Base-by-base conservation (phyloP, 2,797 vertebrate species). In the Micropoecilia bifurca region DNA sequence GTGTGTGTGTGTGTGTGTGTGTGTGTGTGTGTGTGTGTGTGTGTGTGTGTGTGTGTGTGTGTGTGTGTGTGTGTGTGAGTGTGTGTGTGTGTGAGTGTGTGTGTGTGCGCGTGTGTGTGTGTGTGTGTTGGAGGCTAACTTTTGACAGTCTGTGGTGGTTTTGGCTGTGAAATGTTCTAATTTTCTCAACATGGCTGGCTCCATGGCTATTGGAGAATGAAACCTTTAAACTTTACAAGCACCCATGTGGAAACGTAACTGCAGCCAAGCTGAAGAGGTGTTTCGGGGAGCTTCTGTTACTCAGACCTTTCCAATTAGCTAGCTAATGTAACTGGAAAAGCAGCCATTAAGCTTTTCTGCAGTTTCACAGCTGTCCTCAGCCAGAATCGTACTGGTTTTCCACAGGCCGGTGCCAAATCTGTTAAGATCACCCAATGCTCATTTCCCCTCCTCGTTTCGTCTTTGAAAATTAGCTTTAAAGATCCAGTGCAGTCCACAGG, bases 271-370 rank as follows among this genome's bases (percentile, higher is more conserved):
- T 83, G 76, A 76, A 89, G 82, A 80, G 68, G 78, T 78, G 81
- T 80, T 83, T n/a, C 10, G 5, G 46, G 18, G 20, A 74, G 45
- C 59, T 84, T 79, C 78, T 85, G 68, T 80, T 79, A 79, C 73
- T 90, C 85, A 86, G 80, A 43, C 78, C 76, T 83, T 89, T 86
- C 46, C 79, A 83, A 89, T 91, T 88, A 90, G 73, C 36, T 78
- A 69, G 59, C 66, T 83, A 68, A 83, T 79, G 50, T 45, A 88
- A 88, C 45, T 28, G 72, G 30, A 76, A 53, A 82, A 80, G 79
- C 75, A 73, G 73, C 66, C 57, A 36, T 71, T 66, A 68, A 77
- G 77, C 76, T 85, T 81, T 72, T 80, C 48, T 76, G 79, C 73
- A 75, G 79, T n/a, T 86, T 88, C 85, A 90, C 48, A 55, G 0